Evolutionary conservation across 2,888 invertebrate species (phyloP), one percentile per base, ranked within the genome.

Genomic region (Automeris io): DNA sequence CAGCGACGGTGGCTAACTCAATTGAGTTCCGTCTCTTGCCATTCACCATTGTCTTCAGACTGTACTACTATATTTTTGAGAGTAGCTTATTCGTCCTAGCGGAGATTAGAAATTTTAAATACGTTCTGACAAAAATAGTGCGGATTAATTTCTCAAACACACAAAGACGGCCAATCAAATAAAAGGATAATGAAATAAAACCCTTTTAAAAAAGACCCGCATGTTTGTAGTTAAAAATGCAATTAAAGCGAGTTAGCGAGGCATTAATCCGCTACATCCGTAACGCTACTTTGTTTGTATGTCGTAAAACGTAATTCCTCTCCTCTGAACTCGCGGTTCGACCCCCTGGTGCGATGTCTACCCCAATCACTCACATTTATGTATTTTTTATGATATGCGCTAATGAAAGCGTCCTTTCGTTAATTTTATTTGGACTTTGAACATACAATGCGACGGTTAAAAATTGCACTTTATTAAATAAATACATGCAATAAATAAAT

Each of bases 351-450:
- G 64, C 52, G 75, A 66, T 69, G 65, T 70, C 72, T 70, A 60
- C 74, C 70, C 78, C 77, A 74, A 80, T 83, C 76, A 75, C 69
- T 76, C 71, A 70, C 66, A 71, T 80, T 81, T 80, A 81, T 80
- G 71, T 60, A 66, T 57, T 57, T 75, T 79, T 81, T 32, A 16
- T 29, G 29, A 29, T 29, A 29, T 29, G 16, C 29, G 16, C 29
- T 29, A 29, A 29, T 29, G 29, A 29, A 29, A 16, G 29, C 29
- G 29, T n/a, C 29, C n/a, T 29, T 29, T 13, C 16, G 16, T 29
- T 16, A 29, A 29, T 16, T 16, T 1, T 29, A 29, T 16, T 29
- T 16, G 16, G 16, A 29, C 16, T 29, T 29, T 29, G 11, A 29
- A 34, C 8, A 23, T 34, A 16, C 23, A 16, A 11, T 18, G 5